These are phyloP conservation scores for Corynorhinus townsendii DNA, from an alignment of 2,113 vertebrate genomes.

Conservation along the genomic window DNA sequence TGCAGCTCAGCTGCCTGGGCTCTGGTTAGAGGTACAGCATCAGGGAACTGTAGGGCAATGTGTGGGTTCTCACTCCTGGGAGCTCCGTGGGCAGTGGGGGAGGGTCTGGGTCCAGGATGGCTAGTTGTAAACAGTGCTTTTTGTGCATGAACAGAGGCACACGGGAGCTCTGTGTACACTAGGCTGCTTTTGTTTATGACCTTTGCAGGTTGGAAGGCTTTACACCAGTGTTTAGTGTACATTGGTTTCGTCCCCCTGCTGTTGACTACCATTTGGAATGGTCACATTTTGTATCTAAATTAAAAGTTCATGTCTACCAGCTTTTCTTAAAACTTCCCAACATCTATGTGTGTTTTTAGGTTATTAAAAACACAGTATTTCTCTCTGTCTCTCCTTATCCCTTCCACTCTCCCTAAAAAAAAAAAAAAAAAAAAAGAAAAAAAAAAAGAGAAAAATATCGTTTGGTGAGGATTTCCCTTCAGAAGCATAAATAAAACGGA, in stretches of 20 bases:
- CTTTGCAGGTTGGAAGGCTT: not conserved
- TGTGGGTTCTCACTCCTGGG: not conserved
- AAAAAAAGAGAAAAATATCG: too few species aligned
- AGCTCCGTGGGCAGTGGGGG: not conserved
- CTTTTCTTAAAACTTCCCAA: slow-evolving; percentile 40
- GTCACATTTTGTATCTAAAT: slow-evolving; percentile 24
- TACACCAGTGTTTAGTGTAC: not conserved
- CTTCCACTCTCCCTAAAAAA: too few species aligned
- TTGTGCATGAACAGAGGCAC: not conserved
- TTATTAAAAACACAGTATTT: too few species aligned
- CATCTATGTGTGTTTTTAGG: not conserved
- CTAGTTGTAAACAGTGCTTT: not conserved
- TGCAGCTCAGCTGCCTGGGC: not conserved
- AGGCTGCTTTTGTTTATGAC: not conserved
- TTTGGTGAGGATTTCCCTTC: not conserved
- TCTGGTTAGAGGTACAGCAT: not conserved
- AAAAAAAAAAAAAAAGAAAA: too few species aligned
- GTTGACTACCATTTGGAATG: not conserved
- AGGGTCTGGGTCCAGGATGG: not conserved
- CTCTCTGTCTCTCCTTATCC: too few species aligned
- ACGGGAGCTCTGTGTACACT: not conserved
- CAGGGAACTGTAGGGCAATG: not conserved
- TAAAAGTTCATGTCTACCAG: not conserved
- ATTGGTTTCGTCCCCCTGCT: not conserved
- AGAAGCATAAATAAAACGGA: slow-evolving; percentile 62